phyloP scores from a whole-genome alignment of 2,888 invertebrate species.

The Spisula subtruncata region DNA sequence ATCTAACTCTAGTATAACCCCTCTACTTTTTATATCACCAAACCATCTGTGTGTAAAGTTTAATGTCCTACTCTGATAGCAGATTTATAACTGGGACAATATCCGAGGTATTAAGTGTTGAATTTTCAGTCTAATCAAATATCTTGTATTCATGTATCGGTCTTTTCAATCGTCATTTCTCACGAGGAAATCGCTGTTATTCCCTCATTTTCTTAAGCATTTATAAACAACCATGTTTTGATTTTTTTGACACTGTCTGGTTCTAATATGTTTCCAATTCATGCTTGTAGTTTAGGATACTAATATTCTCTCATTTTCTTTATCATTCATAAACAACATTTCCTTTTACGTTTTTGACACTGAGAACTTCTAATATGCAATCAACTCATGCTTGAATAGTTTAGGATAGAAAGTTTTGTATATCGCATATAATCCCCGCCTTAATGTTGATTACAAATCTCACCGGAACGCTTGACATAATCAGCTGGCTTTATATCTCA shows the following conservation, averaged over 20 bases:
- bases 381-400: neutral
- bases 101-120: constrained; percentile 1
- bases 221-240: neutral
- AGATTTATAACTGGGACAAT: neutral
- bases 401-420: neutral
- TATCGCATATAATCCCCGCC: neutral
- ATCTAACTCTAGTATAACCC: too few relatives aligned
- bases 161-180: neutral
- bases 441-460: neutral
- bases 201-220: neutral
- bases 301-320: constrained; percentile 4
- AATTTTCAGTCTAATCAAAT: neutral
- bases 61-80: constrained; percentile 16
- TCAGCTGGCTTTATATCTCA: neutral
- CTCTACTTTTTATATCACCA: neutral
- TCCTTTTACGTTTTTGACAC: neutral
- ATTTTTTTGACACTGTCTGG: neutral
- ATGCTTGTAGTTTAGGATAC: neutral
- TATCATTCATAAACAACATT: neutral
- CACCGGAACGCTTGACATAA: neutral
- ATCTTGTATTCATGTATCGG: neutral
- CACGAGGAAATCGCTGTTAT: neutral
- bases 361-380: neutral
- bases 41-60: constrained; percentile 11
- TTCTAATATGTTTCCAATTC: too few relatives aligned